phyloP scores from a whole-genome alignment of 2,113 vertebrate genomes.

The Equus przewalskii region DNA sequence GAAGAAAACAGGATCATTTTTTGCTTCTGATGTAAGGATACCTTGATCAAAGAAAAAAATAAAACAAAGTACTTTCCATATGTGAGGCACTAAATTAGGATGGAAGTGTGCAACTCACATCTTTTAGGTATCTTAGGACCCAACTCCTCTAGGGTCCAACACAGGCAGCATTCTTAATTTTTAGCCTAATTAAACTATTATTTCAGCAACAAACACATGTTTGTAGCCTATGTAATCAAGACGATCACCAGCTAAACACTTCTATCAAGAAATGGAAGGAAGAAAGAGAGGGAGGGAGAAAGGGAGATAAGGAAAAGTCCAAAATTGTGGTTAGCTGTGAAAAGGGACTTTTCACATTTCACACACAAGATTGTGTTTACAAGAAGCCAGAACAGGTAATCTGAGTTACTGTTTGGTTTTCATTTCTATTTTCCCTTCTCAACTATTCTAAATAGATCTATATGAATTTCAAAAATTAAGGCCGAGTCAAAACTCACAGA shows the following conservation, averaged over 20 bases:
- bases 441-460: constrained; percentile 40
- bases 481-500: background rate
- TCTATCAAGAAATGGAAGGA: constrained; percentile 9
- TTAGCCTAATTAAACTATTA: background rate
- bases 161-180: constrained; percentile 11
- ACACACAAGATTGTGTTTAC: background rate
- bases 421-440: constrained; percentile 19
- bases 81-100: background rate
- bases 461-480: constrained; percentile 18
- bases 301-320: background rate
- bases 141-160: background rate
- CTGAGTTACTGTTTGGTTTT: background rate
- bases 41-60: background rate
- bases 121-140: background rate
- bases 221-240: background rate
- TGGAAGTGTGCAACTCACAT: background rate
- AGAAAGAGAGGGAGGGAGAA: background rate
- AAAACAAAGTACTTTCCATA: constrained; percentile 23
- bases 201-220: background rate
- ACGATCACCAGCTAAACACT: background rate
- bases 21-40: background rate
- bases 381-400: background rate
- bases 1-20: constrained; percentile 10
- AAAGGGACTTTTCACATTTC: background rate
- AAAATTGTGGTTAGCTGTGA: constrained; percentile 7